Evolutionary conservation across 1,140 invertebrate species (phyloP), one percentile per base, ranked within the genome.

Genomic region (Zaprionus vittiger): DNA sequence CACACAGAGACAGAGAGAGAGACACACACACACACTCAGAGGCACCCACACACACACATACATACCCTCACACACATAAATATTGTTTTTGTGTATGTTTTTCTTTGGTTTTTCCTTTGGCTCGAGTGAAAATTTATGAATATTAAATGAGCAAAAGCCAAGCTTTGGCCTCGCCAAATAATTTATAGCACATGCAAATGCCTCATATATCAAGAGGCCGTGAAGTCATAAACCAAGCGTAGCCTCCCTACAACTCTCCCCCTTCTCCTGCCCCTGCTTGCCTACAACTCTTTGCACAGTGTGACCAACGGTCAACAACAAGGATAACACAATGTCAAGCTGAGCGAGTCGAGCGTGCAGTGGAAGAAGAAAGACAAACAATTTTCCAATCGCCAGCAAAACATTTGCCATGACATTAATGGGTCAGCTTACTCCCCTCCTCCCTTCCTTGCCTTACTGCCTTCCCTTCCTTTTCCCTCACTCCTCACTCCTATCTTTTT

Each of bases 181-280:
- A 89, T 84, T 89, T 89, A 89, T 89, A 79, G 84, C 78, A 90
- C 85, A 89, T 89, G 84, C 84, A 90, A 89, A 89, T 81, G 84
- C 81, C 84, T 79, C 84, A 89, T 89, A 90, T 89, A 89, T 89
- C 84, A 89, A 89, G 77, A 59, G 74, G 65, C 72, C 73, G 83
- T 78, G 83, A 80, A 80, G 83, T 83, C 73, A 86, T 85, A 86
- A 86, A 86, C 72, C 61, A 82, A 56, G 52, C 60, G 28, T 52
- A 49, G 57, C 28, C 28, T 31, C 28, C 28, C 28, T 9, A 31
- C 28, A 1, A 9, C 6, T 31, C 6, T 22, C 15, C 7, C 1
- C 4, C 28, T 17, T 20, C 26, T 2, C 24, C 14, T 4, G 24
- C 41, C 22, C 4, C 11, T 6, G 20, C 20, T 20, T 20, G n/a